Conservation (phyloP, 2,113 vertebrate species). For the Tricholaema leucomelas region DNA sequence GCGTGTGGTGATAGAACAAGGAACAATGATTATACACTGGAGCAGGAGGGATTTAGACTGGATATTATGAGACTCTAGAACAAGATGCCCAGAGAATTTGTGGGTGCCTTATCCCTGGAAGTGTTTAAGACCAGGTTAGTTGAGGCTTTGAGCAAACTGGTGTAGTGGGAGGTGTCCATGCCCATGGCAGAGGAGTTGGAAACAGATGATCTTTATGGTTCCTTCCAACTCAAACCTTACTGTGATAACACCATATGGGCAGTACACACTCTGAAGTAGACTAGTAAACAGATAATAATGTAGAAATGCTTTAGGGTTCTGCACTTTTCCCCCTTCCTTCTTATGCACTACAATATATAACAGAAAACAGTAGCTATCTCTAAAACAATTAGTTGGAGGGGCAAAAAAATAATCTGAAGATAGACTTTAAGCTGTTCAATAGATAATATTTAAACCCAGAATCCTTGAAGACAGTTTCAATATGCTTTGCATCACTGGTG, state of each 20-base stretch:
- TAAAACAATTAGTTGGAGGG: neutral
- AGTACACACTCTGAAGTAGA: neutral
- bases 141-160: no score
- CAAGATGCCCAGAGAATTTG: no score
- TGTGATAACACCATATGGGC: neutral
- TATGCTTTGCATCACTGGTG: neutral
- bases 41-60: no score
- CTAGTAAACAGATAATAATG: slow-evolving; percentile 5
- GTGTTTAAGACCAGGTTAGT: no score
- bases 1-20: no score
- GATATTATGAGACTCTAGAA: no score
- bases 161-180: no score
- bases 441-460: neutral
- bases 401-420: neutral
- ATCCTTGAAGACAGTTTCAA: neutral
- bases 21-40: no score
- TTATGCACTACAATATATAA: neutral
- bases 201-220: no score
- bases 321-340: neutral
- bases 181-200: no score
- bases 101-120: no score
- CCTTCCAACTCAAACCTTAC: no score
- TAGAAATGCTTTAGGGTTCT: neutral
- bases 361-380: neutral
- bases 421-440: neutral